These are phyloP conservation scores for Sula dactylatra DNA, from an alignment of 2,113 vertebrate genomes.

Conservation along the genomic window DNA sequence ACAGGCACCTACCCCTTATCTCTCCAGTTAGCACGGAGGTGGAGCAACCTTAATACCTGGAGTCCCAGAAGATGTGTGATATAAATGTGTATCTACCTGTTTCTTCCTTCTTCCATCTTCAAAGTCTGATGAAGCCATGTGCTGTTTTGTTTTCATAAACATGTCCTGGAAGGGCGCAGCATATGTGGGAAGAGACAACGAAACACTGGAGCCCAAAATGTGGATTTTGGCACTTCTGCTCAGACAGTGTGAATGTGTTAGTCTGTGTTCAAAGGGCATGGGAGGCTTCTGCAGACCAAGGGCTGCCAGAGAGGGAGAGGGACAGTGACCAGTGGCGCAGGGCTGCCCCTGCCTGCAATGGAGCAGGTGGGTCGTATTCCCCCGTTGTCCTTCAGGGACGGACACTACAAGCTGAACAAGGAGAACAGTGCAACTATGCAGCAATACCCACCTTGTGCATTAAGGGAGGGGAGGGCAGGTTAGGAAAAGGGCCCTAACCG, in stretches of 20 bases:
- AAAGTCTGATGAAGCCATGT: not conserved
- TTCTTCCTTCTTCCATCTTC: not conserved
- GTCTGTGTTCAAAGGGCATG: not conserved
- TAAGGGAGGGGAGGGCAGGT: not conserved
- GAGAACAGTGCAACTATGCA: not conserved
- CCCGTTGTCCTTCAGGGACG: not conserved
- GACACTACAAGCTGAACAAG: not conserved
- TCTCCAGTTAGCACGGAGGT: not conserved
- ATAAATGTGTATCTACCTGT: not conserved
- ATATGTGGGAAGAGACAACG: not conserved
- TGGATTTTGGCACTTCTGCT: not conserved
- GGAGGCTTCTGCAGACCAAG: not conserved
- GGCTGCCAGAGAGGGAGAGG: not conserved
- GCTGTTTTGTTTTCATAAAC: not conserved
- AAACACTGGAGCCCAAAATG: not conserved
- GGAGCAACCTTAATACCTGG: not conserved
- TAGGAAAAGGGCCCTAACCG: not conserved
- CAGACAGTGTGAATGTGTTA: not conserved
- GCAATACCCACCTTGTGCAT: rapidly evolving
- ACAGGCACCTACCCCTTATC: not conserved
- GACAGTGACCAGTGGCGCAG: not conserved
- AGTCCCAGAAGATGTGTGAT: not conserved
- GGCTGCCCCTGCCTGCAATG: not conserved
- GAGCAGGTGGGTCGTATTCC: not conserved
- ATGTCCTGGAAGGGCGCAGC: not conserved